Evolutionary conservation across 2,888 invertebrate genomes (phyloP).

Genomic region (Phytoseiulus persimilis): DNA sequence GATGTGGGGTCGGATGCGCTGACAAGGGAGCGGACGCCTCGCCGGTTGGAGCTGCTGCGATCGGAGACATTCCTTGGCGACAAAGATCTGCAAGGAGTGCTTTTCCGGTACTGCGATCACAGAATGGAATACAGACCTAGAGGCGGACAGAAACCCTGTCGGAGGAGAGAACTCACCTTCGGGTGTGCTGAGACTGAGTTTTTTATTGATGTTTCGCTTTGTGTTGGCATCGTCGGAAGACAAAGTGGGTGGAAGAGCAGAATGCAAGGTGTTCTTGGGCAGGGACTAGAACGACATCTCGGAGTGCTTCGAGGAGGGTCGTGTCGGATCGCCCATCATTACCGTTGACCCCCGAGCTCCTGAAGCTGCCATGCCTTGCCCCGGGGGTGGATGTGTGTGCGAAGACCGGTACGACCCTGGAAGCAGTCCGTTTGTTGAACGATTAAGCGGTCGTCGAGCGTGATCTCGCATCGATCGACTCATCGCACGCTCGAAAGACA

Average conservation of each 20-base stretch:
- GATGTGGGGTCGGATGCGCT: slow-evolving; percentile 31
- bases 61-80: not conserved
- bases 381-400: slow-evolving; percentile 36
- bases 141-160: not conserved
- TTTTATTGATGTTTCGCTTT: slow-evolving; percentile 28
- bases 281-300: slow-evolving; percentile 39
- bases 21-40: not conserved
- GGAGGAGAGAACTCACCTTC: not conserved
- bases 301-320: slow-evolving; percentile 39
- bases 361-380: slow-evolving; percentile 13
- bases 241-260: slow-evolving; percentile 38
- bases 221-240: slow-evolving; percentile 30
- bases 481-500: too few relatives aligned
- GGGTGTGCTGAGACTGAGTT: slow-evolving; percentile 38
- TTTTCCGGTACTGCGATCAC: not conserved
- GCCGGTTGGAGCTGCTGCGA: not conserved
- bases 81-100: not conserved
- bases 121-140: too few relatives aligned
- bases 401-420: slow-evolving; percentile 36
- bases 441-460: not conserved
- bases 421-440: not conserved
- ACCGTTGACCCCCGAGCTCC: slow-evolving; percentile 13
- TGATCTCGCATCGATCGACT: too few relatives aligned
- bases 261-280: slow-evolving; percentile 38
- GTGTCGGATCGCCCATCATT: slow-evolving; percentile 37